Evolutionary conservation across 2,113 vertebrate species (phyloP).

Genomic region (Baryphthengus martii): DNA sequence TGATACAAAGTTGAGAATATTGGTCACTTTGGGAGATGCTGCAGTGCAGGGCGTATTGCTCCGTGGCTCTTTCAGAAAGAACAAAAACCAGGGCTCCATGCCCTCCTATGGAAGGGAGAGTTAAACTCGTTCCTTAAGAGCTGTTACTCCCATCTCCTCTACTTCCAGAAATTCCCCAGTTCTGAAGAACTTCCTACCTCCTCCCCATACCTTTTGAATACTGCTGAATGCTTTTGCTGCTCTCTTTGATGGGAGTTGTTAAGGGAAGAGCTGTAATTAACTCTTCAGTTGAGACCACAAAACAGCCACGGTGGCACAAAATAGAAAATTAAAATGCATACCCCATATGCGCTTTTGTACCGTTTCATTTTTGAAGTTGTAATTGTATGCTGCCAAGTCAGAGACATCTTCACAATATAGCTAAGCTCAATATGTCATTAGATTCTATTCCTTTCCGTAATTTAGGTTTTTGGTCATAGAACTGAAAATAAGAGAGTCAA

Average conservation of each 20-base stretch:
- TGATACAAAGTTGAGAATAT: not conserved
- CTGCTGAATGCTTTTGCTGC: not conserved
- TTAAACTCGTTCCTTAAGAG: not conserved
- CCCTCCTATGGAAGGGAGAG: not conserved
- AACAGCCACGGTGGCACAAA: not conserved
- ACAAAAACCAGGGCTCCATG: not conserved
- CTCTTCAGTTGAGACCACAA: not conserved
- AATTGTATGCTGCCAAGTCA: not conserved
- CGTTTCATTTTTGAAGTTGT: constrained; percentile 24
- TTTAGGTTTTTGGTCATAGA: not conserved
- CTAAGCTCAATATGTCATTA: constrained; percentile 1
- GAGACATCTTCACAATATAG: not conserved
- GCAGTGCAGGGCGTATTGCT: not conserved
- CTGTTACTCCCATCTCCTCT: not conserved
- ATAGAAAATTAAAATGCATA: constrained; percentile 12
- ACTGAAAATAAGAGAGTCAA: not conserved
- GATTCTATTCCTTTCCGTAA: not conserved
- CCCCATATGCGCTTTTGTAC: not conserved
- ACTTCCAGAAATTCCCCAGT: not conserved
- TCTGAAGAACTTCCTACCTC: not conserved
- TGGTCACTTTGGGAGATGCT: not conserved
- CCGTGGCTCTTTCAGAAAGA: not conserved
- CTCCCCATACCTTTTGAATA: not conserved
- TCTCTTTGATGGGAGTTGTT: not conserved
- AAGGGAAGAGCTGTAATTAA: not conserved